Percentiles rank a stretch among this genome's conserved stretches.
These are phyloP conservation scores for Onychomys arenicola DNA, from an alignment of 2,797 vertebrate genomes.

Conservation along the genomic window DNA sequence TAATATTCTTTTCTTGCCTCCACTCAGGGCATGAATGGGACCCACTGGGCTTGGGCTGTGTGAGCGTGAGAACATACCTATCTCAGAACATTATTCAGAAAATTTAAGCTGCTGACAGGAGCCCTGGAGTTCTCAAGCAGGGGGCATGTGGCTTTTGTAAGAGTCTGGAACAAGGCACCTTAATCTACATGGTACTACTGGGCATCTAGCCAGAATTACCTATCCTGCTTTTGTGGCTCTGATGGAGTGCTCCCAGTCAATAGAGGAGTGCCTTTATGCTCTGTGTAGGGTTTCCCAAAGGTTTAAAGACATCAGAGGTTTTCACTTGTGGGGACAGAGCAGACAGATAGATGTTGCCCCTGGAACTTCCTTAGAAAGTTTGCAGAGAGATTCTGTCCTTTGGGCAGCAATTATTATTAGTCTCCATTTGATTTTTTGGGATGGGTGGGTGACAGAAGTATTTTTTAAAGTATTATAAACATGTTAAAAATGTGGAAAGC, in stretches of 20 bases:
- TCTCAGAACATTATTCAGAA: background rate
- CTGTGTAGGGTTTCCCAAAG: background rate
- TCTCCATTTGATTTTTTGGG: background rate
- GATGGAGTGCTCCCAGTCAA: background rate
- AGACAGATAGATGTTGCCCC: too few species aligned
- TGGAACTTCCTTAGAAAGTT: background rate
- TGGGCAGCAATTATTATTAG: background rate
- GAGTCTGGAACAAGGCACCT: accelerated
- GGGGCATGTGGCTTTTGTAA: background rate
- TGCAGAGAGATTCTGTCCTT: background rate
- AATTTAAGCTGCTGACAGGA: background rate
- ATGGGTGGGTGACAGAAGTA: background rate
- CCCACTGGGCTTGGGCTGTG: constrained; percentile 19
- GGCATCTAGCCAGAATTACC: background rate
- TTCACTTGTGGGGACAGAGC: background rate
- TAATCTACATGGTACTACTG: background rate
- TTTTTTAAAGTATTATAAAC: background rate
- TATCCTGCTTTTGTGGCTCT: background rate
- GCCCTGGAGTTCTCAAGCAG: background rate
- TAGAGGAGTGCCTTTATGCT: background rate
- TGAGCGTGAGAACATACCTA: background rate
- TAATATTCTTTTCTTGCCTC: too few species aligned
- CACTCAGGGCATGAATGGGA: constrained; percentile 7
- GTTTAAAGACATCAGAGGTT: background rate
- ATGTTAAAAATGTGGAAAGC: background rate